Conservation (phyloP, 2,888 invertebrate genomes). For the Dasysyrphus tricinctus region DNA sequence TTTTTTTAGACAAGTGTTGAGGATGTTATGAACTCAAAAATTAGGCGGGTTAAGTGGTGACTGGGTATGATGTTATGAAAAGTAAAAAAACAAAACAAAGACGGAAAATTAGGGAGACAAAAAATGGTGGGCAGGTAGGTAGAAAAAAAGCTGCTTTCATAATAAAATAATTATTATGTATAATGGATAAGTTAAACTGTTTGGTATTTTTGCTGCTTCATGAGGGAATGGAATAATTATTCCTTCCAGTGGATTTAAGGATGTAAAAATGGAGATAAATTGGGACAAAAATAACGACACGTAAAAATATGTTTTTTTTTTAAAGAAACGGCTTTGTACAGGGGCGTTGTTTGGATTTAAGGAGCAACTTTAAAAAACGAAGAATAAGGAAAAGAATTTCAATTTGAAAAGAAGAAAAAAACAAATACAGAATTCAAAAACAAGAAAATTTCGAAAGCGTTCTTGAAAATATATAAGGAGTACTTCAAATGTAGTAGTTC, state of each 20-base stretch:
- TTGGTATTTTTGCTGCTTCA: not conserved
- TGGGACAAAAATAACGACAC: slow-evolving; percentile 9
- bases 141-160: not conserved
- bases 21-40: slow-evolving; percentile 5
- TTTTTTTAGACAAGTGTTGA: not conserved
- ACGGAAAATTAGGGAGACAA: slow-evolving; percentile 13
- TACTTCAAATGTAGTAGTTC: too few species aligned
- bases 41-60: not conserved
- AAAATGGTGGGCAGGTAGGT: not conserved
- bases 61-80: not conserved
- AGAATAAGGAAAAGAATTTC: too few species aligned
- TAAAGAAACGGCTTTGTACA: not conserved
- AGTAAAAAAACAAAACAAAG: slow-evolving; percentile 16
- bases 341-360: too few species aligned
- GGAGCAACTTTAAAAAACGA: too few species aligned
- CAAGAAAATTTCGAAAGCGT: too few species aligned
- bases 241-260: not conserved
- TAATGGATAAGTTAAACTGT: slow-evolving; percentile 9
- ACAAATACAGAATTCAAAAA: too few species aligned
- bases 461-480: too few species aligned
- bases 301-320: not conserved
- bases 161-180: slow-evolving; percentile 10
- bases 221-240: not conserved
- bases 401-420: too few species aligned
- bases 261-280: not conserved